phyloP scores from a whole-genome alignment of 2,888 invertebrate genomes.

The Drosophila basisetae region DNA sequence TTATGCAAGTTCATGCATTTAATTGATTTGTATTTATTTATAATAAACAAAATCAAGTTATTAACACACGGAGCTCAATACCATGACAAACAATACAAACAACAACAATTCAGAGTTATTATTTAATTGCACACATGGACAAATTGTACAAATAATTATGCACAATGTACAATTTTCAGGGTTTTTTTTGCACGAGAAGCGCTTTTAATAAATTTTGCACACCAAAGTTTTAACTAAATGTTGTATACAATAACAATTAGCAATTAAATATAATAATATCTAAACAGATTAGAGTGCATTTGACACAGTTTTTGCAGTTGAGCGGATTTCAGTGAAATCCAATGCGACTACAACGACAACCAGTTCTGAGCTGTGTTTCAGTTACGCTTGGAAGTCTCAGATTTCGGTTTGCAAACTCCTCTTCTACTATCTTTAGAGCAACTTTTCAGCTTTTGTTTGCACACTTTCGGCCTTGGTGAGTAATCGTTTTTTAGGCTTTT shows the following conservation, averaged over 20 bases:
- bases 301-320: constrained; percentile 60
- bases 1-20: constrained; percentile 42
- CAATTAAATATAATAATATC: constrained; percentile 43
- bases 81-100: constrained; percentile 31
- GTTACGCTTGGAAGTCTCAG: constrained; percentile 50
- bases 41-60: constrained; percentile 56
- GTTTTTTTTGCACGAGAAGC: constrained; percentile 19
- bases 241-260: constrained; percentile 22
- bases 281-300: constrained; percentile 61
- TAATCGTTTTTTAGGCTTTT: constrained; percentile 55
- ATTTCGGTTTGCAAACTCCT: constrained; percentile 26
- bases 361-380: constrained; percentile 16
- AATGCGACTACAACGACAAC: constrained; percentile 8
- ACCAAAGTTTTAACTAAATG: constrained; percentile 15
- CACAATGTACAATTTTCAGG: constrained; percentile 58
- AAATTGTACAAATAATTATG: constrained; percentile 62
- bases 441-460: constrained; percentile 50
- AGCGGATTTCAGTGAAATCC: constrained; percentile 44
- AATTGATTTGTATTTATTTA: constrained; percentile 59
- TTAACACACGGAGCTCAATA: constrained; percentile 47
- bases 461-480: constrained; percentile 49
- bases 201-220: constrained; percentile 12
- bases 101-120: constrained; percentile 2
- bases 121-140: constrained; percentile 39
- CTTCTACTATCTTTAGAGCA: constrained; percentile 15